Evolutionary conservation across 1,140 invertebrate species (phyloP), one percentile per base, ranked within the genome.

Genomic region (Plectrocnemia conspersa): DNA sequence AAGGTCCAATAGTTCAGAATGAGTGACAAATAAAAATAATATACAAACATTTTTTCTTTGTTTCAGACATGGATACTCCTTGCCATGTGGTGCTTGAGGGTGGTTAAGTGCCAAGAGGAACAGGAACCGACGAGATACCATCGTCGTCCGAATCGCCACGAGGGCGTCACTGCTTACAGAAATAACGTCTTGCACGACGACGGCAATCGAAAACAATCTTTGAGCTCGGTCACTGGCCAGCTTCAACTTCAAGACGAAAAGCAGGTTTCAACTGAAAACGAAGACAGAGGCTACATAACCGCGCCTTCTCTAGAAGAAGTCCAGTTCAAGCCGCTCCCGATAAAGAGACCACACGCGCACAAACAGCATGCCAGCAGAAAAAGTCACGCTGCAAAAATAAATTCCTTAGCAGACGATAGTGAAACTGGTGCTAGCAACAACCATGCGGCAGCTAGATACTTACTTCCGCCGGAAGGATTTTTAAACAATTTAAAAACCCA

Each of bases 11-110:
- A n/a, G n/a, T n/a, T n/a, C n/a, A n/a, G n/a, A n/a, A n/a, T n/a
- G n/a, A n/a, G n/a, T n/a, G n/a, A n/a, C n/a, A n/a, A n/a, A n/a
- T n/a, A n/a, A n/a, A n/a, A n/a, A n/a, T n/a, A n/a, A n/a, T n/a
- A n/a, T n/a, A n/a, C n/a, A n/a, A n/a, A n/a, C n/a, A n/a, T 40
- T 48, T 22, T 35, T 58, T 54, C 9, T 62, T 64, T 63, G 16
- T 23, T 76, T 75, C 72, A 76, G 74, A 70, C 74, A 68, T 67
- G 68, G 66, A 64, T 74, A 67, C 62, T 75, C 66, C 65, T 68
- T 53, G 64, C 67, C 50, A 60, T 67, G 61, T 36, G 70, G 38
- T 61, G 50, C 48, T 61, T 63, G 49, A 62, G 59, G 46, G 64
- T 57, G 24, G 52, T 58, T 57, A 69, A 69, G 64, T 70, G 73